A percentile compares a stretch with the other conserved stretches of the same genome.
These are phyloP conservation scores for Yponomeuta sedellus DNA, from an alignment of 2,888 invertebrate species.

Conservation along the genomic window DNA sequence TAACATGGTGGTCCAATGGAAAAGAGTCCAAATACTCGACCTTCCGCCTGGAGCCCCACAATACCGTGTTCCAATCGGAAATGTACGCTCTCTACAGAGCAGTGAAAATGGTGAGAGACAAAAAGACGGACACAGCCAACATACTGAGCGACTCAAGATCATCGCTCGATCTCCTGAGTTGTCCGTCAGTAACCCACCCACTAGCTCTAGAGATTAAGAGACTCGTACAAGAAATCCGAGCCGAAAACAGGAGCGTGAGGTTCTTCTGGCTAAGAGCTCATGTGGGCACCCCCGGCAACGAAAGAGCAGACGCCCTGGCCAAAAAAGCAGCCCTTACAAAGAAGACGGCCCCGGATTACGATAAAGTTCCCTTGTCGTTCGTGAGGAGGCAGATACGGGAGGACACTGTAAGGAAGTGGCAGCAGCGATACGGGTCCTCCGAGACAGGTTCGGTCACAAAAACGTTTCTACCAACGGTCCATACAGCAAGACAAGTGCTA, in stretches of 20 bases:
- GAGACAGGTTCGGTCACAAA: constrained; percentile 11
- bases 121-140: neutral
- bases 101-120: neutral
- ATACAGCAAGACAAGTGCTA: neutral
- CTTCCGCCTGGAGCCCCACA: neutral
- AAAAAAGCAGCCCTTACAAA: constrained; percentile 16
- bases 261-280: constrained; percentile 18
- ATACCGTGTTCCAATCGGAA: neutral
- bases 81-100: neutral
- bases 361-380: constrained; percentile 15
- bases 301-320: constrained; percentile 19
- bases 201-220: neutral
- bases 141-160: constrained; percentile 17
- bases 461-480: neutral
- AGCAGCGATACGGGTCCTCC: constrained; percentile 2
- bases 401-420: constrained; percentile 12
- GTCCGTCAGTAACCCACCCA: neutral
- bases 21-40: neutral
- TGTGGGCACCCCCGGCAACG: constrained; percentile 17
- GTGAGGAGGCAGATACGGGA: constrained; percentile 13
- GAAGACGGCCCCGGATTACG: constrained; percentile 15
- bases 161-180: constrained; percentile 2
- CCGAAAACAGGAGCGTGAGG: neutral
- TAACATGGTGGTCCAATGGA: neutral
- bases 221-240: neutral